Percentiles rank a stretch among this genome's conserved stretches.
Evolutionary conservation across 2,113 vertebrate genomes (phyloP).

Genomic region (Amblyopsis rosae): DNA sequence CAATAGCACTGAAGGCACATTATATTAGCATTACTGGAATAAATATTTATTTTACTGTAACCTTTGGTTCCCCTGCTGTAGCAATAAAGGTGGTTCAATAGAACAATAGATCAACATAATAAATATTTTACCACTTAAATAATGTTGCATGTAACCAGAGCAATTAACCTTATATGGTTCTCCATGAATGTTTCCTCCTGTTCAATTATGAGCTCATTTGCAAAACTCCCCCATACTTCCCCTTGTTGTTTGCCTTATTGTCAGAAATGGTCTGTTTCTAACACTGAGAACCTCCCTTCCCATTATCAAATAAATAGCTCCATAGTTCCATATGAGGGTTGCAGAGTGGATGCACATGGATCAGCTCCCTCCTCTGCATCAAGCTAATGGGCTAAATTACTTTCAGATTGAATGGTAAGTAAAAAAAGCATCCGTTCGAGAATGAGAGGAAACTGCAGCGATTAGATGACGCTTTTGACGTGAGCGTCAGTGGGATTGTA

Average conservation of each 20-base stretch:
- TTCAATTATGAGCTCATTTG: conserved; percentile 31
- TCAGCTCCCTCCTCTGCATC: conserved; percentile 45
- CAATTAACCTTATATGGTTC: conserved; percentile 56
- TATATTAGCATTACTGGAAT: not conserved
- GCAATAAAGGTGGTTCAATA: conserved; percentile 37
- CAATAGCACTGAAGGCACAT: not conserved
- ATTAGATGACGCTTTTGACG: conserved; percentile 29
- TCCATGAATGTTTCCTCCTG: conserved; percentile 61
- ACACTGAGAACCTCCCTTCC: conserved; percentile 22
- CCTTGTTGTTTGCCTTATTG: conserved; percentile 60
- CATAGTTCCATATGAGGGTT: conserved; percentile 38
- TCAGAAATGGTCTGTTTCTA: conserved; percentile 52
- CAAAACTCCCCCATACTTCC: conserved; percentile 52
- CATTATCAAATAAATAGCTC: conserved; percentile 59
- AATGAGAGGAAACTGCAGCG: conserved; percentile 48
- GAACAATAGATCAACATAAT: conserved; percentile 44
- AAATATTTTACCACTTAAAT: conserved; percentile 52
- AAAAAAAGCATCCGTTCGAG: conserved; percentile 22
- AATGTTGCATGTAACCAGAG: conserved; percentile 46
- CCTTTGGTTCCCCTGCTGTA: conserved; percentile 17
- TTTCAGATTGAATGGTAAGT: conserved; percentile 58
- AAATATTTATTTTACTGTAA: not conserved
- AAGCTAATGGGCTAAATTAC: conserved; percentile 65
- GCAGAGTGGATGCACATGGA: conserved; percentile 42
- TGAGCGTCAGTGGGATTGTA: conserved; percentile 33